Base-by-base conservation (phyloP, 2,888 invertebrate species). In the Cheilosia scutellata region DNA sequence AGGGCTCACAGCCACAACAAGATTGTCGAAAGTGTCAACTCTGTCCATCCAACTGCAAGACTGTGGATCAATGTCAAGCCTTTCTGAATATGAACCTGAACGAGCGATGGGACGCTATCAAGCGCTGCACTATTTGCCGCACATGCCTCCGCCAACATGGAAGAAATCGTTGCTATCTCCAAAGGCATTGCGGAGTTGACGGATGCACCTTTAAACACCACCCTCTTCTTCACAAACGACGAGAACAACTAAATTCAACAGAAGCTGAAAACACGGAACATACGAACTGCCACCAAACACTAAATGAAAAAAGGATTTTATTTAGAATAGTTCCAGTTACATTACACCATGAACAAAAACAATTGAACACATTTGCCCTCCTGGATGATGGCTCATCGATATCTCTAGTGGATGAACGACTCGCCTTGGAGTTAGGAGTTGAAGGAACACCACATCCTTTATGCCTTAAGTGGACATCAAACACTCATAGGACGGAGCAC, bases 131-230 rank as follows among this genome's bases (percentile, higher is more conserved):
- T 9, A 16, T 78, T 1, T 87, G 87, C 44, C 13, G 78, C 37
- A 70, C 65, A 11, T 87, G 82, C 33, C 66, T 83, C 9, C 71
- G 63, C 11, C 60, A 65, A 37, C 78, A 87, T 47, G 65, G 74
- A 33, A 47, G 63, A 16, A 66, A 65, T 27, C 66, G 74, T 0
- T 87, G 87, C 13, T 60, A 58, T 49, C 44, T 33, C 33, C 55
- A 25, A 5, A 27, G 40, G 16, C 60, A 57, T 31, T 82, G 78
- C 58, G 77, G 65, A 7, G 62, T 77, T 3, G 62, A 75, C 33
- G 53, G 74, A 9, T 82, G 82, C 25, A 75, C 31, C 4, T 75
- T 42, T 51, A 66, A 78, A 44, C 79, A 87, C 42, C 75, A 87
- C 27, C 47, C 55, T 3, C 33, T 87, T 7, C 44, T 87, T n/a